Evolutionary conservation across 1,140 invertebrate species (phyloP).

Genomic region (Galendromus occidentalis): DNA sequence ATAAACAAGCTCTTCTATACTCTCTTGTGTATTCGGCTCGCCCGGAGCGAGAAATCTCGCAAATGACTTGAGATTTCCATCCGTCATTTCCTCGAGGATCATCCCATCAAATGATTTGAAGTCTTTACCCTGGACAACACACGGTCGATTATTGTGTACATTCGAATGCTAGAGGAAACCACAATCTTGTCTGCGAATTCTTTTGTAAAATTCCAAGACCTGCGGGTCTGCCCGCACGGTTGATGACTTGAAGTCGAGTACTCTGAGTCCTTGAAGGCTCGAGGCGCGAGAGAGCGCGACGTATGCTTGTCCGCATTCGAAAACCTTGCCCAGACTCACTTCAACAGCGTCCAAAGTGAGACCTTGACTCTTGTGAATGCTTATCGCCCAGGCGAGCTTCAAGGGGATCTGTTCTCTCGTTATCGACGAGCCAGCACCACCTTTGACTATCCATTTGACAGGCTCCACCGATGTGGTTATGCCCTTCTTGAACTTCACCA

Average conservation of each 20-base stretch:
- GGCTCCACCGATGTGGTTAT: constrained; percentile 45
- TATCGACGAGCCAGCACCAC: constrained; percentile 39
- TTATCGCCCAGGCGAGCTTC: constrained; percentile 86
- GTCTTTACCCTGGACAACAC: constrained; percentile 2
- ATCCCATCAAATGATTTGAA: too few species aligned
- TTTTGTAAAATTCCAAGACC: constrained; percentile 57
- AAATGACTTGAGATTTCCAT: too few species aligned
- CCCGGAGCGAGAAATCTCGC: too few species aligned
- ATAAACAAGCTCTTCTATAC: too few species aligned
- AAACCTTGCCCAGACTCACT: constrained; percentile 68
- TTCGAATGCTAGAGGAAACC: constrained; percentile 10
- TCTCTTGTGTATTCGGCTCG: too few species aligned
- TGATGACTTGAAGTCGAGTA: constrained; percentile 62
- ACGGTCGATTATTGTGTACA: constrained; percentile 12
- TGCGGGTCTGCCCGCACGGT: constrained; percentile 71
- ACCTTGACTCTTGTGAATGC: constrained; percentile 89
- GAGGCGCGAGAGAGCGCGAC: constrained; percentile 78
- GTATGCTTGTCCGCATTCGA: constrained; percentile 87
- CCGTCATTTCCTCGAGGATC: too few species aligned
- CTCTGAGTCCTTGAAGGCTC: constrained; percentile 55
- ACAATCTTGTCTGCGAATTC: background rate
- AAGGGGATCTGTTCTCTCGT: constrained; percentile 60
- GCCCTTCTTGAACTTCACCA: constrained; percentile 66
- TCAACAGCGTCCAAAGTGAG: constrained; percentile 85
- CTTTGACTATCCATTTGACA: constrained; percentile 58